Conservation (phyloP, 2,113 vertebrate species). For the Puma concolor region DNA sequence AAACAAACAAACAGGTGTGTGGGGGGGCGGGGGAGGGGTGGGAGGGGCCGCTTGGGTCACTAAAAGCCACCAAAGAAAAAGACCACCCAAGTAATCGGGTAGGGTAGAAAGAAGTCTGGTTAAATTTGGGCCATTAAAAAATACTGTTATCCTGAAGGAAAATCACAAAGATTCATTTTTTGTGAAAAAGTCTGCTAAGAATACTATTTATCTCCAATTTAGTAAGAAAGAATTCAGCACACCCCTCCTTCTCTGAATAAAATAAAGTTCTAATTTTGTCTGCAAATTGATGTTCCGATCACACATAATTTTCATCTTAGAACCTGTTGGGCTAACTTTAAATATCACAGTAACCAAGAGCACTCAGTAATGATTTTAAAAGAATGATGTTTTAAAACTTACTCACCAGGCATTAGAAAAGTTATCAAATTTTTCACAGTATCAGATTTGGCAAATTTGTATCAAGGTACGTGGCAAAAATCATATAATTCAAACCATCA, state of each 20-base stretch:
- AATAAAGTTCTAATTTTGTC: slow-evolving; percentile 71
- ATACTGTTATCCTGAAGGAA: slow-evolving; percentile 48
- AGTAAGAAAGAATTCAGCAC: slow-evolving; percentile 59
- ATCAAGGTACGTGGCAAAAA: slow-evolving; percentile 85
- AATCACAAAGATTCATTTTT: slow-evolving; percentile 56
- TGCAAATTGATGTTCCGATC: slow-evolving; percentile 76
- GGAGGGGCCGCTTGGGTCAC: neutral
- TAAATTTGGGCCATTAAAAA: slow-evolving; percentile 63
- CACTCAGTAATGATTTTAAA: slow-evolving; percentile 74
- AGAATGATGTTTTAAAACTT: slow-evolving; percentile 79
- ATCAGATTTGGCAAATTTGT: slow-evolving; percentile 86
- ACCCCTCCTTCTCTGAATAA: slow-evolving; percentile 62
- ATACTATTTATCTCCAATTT: slow-evolving; percentile 55
- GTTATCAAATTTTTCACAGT: slow-evolving; percentile 81
- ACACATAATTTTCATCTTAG: slow-evolving; percentile 75
- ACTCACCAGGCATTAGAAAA: slow-evolving; percentile 82
- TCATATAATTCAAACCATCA: slow-evolving; percentile 85
- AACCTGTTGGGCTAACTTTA: slow-evolving; percentile 84
- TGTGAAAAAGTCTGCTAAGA: slow-evolving; percentile 65
- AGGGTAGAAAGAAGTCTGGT: slow-evolving; percentile 41
- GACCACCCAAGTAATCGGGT: slow-evolving; percentile 15
- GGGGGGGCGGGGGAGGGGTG: no score
- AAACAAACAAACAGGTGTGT: slow-evolving; percentile 8
- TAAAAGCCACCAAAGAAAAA: slow-evolving; percentile 58
- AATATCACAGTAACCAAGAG: slow-evolving; percentile 72